Conservation (phyloP, 2,113 vertebrate genomes). For the Corythoichthys haematopterus region DNA sequence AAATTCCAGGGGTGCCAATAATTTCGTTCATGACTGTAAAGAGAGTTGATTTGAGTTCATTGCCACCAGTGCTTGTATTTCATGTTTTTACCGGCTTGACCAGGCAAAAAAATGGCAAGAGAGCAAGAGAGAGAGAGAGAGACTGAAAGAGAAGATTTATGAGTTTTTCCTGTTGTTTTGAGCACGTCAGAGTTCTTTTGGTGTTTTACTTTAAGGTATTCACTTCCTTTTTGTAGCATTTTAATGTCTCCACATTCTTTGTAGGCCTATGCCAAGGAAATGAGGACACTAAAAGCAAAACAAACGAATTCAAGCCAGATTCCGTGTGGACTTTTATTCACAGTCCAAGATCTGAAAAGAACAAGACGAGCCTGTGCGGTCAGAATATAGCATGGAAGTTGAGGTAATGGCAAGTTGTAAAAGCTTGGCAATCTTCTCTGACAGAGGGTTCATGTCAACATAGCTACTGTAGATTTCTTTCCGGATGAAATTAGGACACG, state of each 20-base stretch:
- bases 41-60: too few relatives aligned
- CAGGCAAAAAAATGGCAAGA: too few relatives aligned
- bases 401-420: conserved; percentile 1
- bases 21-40: too few relatives aligned
- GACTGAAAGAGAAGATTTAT: conserved; percentile 17
- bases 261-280: conserved; percentile 51
- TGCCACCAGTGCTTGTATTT: too few relatives aligned
- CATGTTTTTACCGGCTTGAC: too few relatives aligned
- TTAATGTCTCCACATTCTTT: conserved; percentile 15
- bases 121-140: too few relatives aligned
- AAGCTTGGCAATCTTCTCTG: conserved; percentile 34
- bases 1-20: too few relatives aligned
- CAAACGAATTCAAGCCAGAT: conserved; percentile 23
- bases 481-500: conserved; percentile 18
- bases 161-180: conserved; percentile 27
- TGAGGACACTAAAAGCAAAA: conserved; percentile 47
- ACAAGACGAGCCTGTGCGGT: neutral
- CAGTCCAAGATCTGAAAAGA: conserved; percentile 4
- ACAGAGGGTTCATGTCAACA: conserved; percentile 23
- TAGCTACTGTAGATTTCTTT: conserved; percentile 19
- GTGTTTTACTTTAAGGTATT: conserved; percentile 21
- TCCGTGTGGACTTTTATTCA: neutral
- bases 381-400: conserved; percentile 2
- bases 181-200: neutral
- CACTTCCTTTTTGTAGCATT: neutral